Evolutionary conservation across 2,797 vertebrate genomes (phyloP).

Genomic region (Cirrhinus mrigala): DNA sequence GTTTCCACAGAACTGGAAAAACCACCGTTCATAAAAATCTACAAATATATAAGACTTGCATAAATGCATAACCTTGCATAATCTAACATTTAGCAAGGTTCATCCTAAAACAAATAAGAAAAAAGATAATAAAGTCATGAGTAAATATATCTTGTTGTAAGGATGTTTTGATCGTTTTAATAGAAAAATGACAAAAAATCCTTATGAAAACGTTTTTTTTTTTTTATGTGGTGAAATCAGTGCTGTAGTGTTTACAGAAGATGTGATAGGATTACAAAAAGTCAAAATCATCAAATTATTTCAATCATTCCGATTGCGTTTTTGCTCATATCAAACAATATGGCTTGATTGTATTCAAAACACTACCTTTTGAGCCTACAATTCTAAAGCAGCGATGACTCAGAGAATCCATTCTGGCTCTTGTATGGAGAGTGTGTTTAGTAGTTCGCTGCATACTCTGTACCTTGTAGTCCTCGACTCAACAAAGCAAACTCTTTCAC

Average conservation of each 20-base stretch:
- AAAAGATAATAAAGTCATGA: background rate
- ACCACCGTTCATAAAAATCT: background rate
- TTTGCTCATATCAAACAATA: background rate
- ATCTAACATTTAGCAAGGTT: background rate
- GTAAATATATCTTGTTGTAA: background rate
- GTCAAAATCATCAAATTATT: background rate
- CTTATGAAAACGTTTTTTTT: background rate
- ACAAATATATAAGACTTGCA: background rate
- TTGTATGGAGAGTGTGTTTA: conserved; percentile 57
- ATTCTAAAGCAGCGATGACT: background rate
- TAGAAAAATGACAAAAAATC: background rate
- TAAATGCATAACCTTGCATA: background rate
- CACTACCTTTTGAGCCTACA: background rate
- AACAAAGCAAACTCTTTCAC: conserved; percentile 95
- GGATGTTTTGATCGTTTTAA: background rate
- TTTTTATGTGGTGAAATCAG: background rate
- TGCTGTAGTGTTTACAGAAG: background rate
- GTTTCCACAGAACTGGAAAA: background rate
- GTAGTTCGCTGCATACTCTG: conserved; percentile 86
- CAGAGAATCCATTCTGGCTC: background rate
- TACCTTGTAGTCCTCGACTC: conserved; percentile 92
- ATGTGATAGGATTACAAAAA: background rate
- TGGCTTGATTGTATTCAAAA: background rate
- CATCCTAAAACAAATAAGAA: background rate
- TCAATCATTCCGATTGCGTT: background rate